Evolutionary conservation across 2,797 vertebrate species (phyloP).

Genomic region (Sciurus vulgaris): DNA sequence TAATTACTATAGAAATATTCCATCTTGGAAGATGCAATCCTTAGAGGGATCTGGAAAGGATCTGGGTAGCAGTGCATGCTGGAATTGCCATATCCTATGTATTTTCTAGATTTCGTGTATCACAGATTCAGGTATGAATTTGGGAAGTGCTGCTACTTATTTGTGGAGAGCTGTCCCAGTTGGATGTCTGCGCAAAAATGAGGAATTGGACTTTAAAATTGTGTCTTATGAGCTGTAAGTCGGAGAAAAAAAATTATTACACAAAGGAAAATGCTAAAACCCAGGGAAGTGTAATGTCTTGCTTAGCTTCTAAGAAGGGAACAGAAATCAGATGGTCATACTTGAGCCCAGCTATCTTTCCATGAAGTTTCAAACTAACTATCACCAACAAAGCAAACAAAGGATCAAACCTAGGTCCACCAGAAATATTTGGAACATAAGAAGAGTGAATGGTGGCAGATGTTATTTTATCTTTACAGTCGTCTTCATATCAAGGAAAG

Average conservation of each 20-base stretch:
- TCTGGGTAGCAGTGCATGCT: background rate
- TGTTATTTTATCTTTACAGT: background rate
- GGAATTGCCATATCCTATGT: background rate
- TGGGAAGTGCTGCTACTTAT: background rate
- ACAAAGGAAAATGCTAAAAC: background rate
- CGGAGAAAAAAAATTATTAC: background rate
- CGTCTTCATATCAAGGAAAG: background rate
- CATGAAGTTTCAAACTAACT: background rate
- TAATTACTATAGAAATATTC: background rate
- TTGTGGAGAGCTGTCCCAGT: background rate
- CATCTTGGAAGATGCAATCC: background rate
- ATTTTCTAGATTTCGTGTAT: constrained; percentile 56
- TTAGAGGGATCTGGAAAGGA: background rate
- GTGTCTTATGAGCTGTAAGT: background rate
- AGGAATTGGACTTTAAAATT: background rate
- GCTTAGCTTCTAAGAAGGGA: constrained; percentile 49
- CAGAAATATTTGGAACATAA: constrained; percentile 42
- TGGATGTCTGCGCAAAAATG: background rate
- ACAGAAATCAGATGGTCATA: background rate
- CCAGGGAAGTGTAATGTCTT: background rate
- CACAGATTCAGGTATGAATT: background rate
- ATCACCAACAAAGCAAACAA: background rate
- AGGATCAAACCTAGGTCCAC: background rate
- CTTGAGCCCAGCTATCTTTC: background rate
- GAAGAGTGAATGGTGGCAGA: background rate